phyloP scores from a whole-genome alignment of 2,113 vertebrate species.

The Pachyramphus minor region DNA sequence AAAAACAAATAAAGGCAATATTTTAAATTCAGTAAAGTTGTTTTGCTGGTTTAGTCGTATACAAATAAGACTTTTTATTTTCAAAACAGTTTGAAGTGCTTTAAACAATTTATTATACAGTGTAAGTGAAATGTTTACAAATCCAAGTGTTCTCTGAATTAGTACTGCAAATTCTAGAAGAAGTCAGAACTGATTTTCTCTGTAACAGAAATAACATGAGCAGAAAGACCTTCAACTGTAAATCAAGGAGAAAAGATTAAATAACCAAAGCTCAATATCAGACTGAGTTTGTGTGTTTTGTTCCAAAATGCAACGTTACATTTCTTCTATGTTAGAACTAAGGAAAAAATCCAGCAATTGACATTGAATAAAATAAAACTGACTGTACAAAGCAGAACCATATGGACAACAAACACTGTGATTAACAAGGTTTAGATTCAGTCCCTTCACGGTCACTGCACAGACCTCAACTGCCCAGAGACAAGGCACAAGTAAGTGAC shows the following conservation, averaged over 20 bases:
- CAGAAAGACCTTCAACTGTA: not conserved
- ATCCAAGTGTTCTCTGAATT: not conserved
- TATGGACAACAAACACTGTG: not conserved
- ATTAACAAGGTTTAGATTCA: slow-evolving; percentile 32
- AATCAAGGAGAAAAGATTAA: not conserved
- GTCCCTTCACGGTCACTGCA: not conserved
- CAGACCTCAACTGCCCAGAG: not conserved
- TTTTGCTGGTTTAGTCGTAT: not conserved
- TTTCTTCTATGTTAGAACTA: not conserved
- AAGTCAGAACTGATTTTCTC: not conserved
- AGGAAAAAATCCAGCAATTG: not conserved
- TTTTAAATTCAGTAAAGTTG: not conserved
- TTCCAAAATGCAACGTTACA: not conserved
- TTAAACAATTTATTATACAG: not conserved
- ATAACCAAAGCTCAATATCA: not conserved
- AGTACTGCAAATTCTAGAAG: not conserved
- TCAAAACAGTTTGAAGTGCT: not conserved
- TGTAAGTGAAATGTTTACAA: not conserved
- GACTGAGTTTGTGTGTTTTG: not conserved
- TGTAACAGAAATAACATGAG: not conserved
- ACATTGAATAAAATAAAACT: not conserved
- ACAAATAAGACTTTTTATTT: not conserved
- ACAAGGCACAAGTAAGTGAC: not conserved
- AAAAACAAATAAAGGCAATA: not conserved
- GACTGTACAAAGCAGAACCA: slow-evolving; percentile 11